Evolutionary conservation across 2,888 invertebrate genomes (phyloP).

Genomic region (Cryptophagus acutangulus): DNA sequence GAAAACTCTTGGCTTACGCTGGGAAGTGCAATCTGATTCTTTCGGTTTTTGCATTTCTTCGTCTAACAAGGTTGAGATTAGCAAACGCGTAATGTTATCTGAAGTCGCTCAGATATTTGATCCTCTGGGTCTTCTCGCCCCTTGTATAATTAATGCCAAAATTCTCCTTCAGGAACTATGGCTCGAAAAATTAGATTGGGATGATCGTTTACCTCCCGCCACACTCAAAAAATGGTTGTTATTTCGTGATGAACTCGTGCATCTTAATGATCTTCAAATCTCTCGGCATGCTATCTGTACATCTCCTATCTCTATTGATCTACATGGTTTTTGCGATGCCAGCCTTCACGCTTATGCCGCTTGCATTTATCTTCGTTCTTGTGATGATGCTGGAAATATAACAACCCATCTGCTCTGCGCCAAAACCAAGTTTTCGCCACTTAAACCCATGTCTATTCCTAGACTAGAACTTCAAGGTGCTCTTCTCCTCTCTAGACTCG

Average conservation of each 20-base stretch:
- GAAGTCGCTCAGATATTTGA: constrained; percentile 18
- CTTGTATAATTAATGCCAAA: constrained; percentile 14
- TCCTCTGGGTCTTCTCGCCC: constrained; percentile 18
- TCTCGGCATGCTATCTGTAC: constrained; percentile 7
- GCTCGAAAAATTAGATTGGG: constrained; percentile 15
- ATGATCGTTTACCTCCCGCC: constrained; percentile 7
- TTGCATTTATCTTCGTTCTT: constrained; percentile 17
- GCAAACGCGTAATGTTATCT: constrained; percentile 13
- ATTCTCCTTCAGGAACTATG: constrained; percentile 18
- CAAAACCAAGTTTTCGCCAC: constrained; percentile 31
- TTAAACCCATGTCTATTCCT: constrained; percentile 26
- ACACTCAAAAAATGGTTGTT: not conserved
- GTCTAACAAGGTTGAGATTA: not conserved
- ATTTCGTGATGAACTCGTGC: not conserved
- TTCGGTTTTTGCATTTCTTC: not conserved
- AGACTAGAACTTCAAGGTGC: constrained; percentile 30
- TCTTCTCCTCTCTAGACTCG: constrained; percentile 16
- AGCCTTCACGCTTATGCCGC: constrained; percentile 21
- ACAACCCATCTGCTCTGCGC: constrained; percentile 23
- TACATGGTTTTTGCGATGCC: constrained; percentile 26
- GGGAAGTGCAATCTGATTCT: not conserved
- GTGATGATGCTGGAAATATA: constrained; percentile 9
- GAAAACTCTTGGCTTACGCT: not conserved
- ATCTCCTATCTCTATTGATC: constrained; percentile 4
- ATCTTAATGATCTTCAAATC: not conserved